These are phyloP conservation scores for Boleophthalmus pectinirostris DNA, from an alignment of 2,113 vertebrate genomes.

Conservation along the genomic window DNA sequence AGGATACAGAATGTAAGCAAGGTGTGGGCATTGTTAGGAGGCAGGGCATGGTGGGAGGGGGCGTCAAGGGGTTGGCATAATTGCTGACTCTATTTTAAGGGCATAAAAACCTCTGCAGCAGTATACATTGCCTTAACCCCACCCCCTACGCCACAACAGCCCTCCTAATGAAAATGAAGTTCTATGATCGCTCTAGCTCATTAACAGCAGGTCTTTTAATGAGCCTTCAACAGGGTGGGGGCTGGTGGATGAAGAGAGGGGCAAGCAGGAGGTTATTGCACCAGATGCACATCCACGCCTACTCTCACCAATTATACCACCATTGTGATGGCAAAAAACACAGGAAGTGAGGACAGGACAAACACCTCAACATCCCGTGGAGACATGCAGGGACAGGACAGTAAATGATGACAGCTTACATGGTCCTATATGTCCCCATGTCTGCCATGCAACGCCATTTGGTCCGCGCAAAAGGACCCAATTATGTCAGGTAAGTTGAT, in stretches of 20 bases:
- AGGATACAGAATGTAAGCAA: conserved; percentile 37
- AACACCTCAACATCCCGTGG: conserved; percentile 40
- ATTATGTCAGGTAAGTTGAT: conserved; percentile 80
- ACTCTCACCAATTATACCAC: conserved; percentile 74
- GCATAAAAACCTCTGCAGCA: conserved; percentile 72
- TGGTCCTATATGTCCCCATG: conserved; percentile 48
- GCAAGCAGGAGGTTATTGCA: conserved; percentile 56
- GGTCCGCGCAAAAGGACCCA: conserved; percentile 66
- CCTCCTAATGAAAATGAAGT: conserved; percentile 74
- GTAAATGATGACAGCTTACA: conserved; percentile 49
- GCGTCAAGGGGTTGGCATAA: conserved; percentile 73
- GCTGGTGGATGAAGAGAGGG: conserved; percentile 63
- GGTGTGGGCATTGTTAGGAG: conserved; percentile 44
- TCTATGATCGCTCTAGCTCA: conserved; percentile 82
- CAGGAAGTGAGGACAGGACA: conserved; percentile 56
- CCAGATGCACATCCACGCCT: conserved; percentile 77
- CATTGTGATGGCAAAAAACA: conserved; percentile 58
- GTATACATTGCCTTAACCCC: conserved; percentile 68
- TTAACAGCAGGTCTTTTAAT: conserved; percentile 84
- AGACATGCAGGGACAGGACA: conserved; percentile 52
- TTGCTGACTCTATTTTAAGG: conserved; percentile 76
- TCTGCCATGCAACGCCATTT: conserved; percentile 66
- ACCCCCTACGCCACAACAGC: conserved; percentile 26
- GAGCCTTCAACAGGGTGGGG: conserved; percentile 79
- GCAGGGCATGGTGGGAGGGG: conserved; percentile 48